These are phyloP conservation scores for Alca torda DNA, from an alignment of 2,797 vertebrate genomes.

Conservation along the genomic window DNA sequence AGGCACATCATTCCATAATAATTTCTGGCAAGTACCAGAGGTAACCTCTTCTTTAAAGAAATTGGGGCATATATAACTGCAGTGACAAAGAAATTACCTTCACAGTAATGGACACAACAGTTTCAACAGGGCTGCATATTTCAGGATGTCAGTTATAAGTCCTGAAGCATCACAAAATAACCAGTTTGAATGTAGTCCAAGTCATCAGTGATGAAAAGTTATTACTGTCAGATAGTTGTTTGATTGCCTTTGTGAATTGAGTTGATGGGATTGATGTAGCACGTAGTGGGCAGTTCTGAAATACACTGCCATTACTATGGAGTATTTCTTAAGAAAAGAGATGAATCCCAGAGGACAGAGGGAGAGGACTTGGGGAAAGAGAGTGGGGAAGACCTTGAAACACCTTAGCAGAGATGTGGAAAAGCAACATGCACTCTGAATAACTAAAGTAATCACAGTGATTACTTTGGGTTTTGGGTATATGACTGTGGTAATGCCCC, in stretches of 20 bases:
- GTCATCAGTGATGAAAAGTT: not conserved
- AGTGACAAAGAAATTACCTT: not conserved
- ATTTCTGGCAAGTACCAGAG: not conserved
- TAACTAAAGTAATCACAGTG: not conserved
- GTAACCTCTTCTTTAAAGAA: not conserved
- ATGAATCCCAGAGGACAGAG: not conserved
- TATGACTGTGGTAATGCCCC: too few relatives aligned
- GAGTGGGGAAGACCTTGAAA: not conserved
- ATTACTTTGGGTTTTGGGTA: not conserved
- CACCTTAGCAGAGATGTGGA: not conserved
- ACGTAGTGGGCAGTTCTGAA: rapidly evolving
- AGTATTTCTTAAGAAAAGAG: not conserved
- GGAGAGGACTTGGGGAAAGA: not conserved
- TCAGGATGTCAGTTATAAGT: not conserved
- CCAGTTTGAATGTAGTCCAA: not conserved
- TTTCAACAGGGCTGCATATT: not conserved
- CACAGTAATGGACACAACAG: not conserved
- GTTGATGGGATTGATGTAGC: not conserved
- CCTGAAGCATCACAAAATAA: not conserved
- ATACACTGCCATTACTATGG: not conserved
- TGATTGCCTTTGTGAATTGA: not conserved
- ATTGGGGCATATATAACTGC: not conserved
- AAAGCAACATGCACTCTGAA: not conserved
- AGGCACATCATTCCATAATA: not conserved
- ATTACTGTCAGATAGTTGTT: not conserved